These are phyloP conservation scores for Fabriciana adippe DNA, from an alignment of 2,888 invertebrate genomes.

Conservation along the genomic window DNA sequence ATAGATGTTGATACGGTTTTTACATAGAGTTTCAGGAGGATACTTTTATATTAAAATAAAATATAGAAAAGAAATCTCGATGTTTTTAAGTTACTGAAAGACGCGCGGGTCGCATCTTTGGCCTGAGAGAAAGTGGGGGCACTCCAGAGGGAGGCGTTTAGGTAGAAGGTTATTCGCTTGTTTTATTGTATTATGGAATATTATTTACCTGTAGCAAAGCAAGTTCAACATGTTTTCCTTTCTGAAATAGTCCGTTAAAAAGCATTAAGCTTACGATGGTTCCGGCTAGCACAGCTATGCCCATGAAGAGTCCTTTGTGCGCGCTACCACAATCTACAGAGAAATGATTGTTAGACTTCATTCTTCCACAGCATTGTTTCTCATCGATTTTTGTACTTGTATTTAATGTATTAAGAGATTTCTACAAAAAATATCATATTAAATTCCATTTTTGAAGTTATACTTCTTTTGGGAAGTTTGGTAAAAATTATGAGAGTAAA, in stretches of 20 bases:
- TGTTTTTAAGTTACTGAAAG: too few relatives aligned
- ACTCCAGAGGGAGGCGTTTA: too few relatives aligned
- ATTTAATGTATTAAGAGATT: conserved; percentile 43
- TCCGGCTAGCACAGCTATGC: conserved; percentile 85
- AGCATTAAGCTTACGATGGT: conserved; percentile 87
- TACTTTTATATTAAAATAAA: too few relatives aligned
- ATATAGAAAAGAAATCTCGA: too few relatives aligned
- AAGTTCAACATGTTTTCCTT: conserved; percentile 76
- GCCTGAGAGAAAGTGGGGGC: too few relatives aligned
- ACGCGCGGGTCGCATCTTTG: too few relatives aligned
- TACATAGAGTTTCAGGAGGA: too few relatives aligned
- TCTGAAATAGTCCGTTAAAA: conserved; percentile 85
- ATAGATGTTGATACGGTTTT: too few relatives aligned
- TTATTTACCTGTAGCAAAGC: conserved; percentile 83
- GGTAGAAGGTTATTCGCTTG: too few relatives aligned
- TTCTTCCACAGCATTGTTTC: conserved; percentile 57
- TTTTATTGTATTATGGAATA: neutral
- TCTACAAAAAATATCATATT: conserved; percentile 27
- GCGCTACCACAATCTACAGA: conserved; percentile 89
- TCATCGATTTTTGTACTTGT: conserved; percentile 44
- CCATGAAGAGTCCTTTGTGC: conserved; percentile 85
- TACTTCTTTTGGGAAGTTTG: too few relatives aligned
- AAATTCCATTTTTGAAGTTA: neutral
- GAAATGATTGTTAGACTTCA: conserved; percentile 79
- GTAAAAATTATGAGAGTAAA: too few relatives aligned